Evolutionary conservation across 2,888 invertebrate genomes (phyloP), one percentile per base, ranked within the genome.

Genomic region (Latrodectus elegans): DNA sequence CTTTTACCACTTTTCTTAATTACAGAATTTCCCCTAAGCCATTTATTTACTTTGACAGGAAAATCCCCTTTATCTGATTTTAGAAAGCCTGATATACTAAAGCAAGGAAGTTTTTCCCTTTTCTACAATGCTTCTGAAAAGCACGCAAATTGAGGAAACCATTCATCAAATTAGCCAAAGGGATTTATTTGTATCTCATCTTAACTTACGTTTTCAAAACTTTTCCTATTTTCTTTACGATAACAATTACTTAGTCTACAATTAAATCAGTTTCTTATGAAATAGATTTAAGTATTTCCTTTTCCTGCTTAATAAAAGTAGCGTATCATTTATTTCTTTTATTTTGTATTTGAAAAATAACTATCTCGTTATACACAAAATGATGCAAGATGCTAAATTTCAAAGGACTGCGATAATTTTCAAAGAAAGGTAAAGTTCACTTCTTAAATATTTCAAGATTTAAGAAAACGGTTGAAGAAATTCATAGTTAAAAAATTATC

Each of bases 11-110:
- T 75, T 75, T 79, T 79, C 85, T 85, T 85, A 85, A 85, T 80
- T 85, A 80, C 80, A 65, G 68, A 84, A 72, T 84, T 75, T 80
- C 68, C 68, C 17, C 74, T 76, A 79, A 60, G 49, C 60, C 80
- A 86, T 81, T 81, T 72, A 72, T 81, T 86, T 86, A 49, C 86
- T 81, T 86, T 81, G 80, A 76, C 86, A 86, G 65, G 38, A 71
- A 65, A 76, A 76, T 75, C 76, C 80, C 73, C 71, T 86, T 71
- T 51, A 60, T 80, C 75, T 55, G 81, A 81, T 81, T 74, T 74
- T 74, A 80, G 67, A 73, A 73, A 81, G 53, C 64, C 22, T 51
- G 17, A 9, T n/a, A 76, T 8, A 22, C 17, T 10, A 26, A n/a
- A 68, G 77, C 75, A 65, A 53, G 22, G 65, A 77, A 77, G 49